Evolutionary conservation across 1,140 invertebrate species (phyloP).

Genomic region (Leptinotarsa undecemlineata): DNA sequence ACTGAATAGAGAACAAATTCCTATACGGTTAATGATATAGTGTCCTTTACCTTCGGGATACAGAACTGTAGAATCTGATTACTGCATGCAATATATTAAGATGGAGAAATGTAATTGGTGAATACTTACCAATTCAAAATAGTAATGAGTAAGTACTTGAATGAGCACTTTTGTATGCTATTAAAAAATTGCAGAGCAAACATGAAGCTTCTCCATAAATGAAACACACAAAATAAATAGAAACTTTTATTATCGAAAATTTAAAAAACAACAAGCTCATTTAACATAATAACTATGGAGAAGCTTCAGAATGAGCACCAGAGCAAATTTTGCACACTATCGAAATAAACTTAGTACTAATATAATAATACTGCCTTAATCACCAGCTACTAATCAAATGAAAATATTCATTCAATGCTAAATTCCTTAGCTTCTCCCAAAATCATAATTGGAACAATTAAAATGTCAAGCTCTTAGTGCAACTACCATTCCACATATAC

Average conservation of each 20-base stretch:
- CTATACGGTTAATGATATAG: too few species aligned
- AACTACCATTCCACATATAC: conserved; percentile 32
- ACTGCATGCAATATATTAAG: too few species aligned
- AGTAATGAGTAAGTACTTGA: background rate
- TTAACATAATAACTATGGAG: conserved; percentile 47
- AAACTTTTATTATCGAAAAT: conserved; percentile 36
- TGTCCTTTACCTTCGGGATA: too few species aligned
- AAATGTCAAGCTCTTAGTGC: conserved; percentile 40
- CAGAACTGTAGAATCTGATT: too few species aligned
- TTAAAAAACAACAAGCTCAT: conserved; percentile 31
- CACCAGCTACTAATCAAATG: background rate
- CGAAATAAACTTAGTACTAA: conserved; percentile 29
- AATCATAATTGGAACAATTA: conserved; percentile 27
- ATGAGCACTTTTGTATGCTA: background rate
- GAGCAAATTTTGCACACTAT: conserved; percentile 35
- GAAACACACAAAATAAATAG: conserved; percentile 40
- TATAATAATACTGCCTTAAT: conserved; percentile 41
- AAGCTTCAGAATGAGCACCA: conserved; percentile 52
- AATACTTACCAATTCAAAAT: background rate
- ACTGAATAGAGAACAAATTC: too few species aligned
- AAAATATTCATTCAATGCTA: conserved; percentile 36
- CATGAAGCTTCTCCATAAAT: conserved; percentile 50
- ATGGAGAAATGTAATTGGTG: too few species aligned
- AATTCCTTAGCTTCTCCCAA: conserved; percentile 46
- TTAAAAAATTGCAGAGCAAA: background rate